Evolutionary conservation across 2,797 vertebrate species (phyloP).

Genomic region (Sebastes kiyomatsui): DNA sequence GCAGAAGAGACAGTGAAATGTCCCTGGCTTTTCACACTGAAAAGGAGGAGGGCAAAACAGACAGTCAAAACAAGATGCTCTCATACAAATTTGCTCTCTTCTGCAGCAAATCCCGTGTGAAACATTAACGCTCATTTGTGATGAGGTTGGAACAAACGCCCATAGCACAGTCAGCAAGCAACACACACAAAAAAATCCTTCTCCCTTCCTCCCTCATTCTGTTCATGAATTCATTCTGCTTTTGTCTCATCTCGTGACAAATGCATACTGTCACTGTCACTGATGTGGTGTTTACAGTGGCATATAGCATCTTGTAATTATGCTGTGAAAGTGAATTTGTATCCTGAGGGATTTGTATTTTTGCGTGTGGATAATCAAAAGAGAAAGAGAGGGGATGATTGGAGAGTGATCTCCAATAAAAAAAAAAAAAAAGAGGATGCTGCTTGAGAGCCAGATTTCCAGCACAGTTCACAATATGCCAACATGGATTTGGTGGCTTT

Average conservation of each 20-base stretch:
- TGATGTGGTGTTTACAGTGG: slow-evolving; percentile 79
- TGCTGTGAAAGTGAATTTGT: slow-evolving; percentile 78
- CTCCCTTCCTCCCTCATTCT: slow-evolving; percentile 35
- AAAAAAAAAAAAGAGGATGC: slow-evolving; percentile 13
- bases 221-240: slow-evolving; percentile 72
- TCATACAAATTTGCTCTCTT: slow-evolving; percentile 63
- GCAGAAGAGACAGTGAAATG: slow-evolving; percentile 14
- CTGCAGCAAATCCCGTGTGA: slow-evolving; percentile 71
- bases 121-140: slow-evolving; percentile 78
- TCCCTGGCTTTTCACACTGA: slow-evolving; percentile 33
- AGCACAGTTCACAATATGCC: slow-evolving; percentile 59
- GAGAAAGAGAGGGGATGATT: slow-evolving; percentile 60
- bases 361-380: slow-evolving; percentile 75
- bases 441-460: slow-evolving; percentile 46
- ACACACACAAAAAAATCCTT: slow-evolving; percentile 32
- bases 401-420: slow-evolving; percentile 59
- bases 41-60: slow-evolving; percentile 47
- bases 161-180: slow-evolving; percentile 69
- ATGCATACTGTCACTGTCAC: slow-evolving; percentile 76
- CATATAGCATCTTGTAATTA: slow-evolving; percentile 82
- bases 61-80: slow-evolving; percentile 72
- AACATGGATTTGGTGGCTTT: slow-evolving; percentile 28
- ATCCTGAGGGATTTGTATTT: slow-evolving; percentile 76
- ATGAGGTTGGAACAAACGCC: slow-evolving; percentile 74
- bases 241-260: slow-evolving; percentile 80